Base-by-base conservation (phyloP, 2,888 invertebrate genomes). In the Parelbella ahira region DNA sequence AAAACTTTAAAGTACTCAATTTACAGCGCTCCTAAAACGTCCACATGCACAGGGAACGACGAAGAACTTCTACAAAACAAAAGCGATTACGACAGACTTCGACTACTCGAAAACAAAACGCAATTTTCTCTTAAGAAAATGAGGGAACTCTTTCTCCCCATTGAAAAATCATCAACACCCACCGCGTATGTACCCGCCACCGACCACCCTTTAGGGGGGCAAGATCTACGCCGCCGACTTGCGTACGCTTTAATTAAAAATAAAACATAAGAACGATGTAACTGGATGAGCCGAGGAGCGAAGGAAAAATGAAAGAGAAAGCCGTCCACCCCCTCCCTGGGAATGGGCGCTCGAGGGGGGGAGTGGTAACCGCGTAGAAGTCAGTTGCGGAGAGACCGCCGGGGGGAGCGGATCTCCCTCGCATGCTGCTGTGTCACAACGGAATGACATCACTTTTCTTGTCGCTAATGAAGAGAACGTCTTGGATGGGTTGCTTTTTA, bases 231-330 rank as follows among this genome's bases (percentile, higher is more conserved):
- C 83, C 76, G 80, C 69, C 86, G 81, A 86, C 86, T 87, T 87
- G 87, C 87, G 87, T 87, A 87, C 86, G 87, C 86, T 87, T 87
- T 87, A 87, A 87, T 87, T 87, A 87, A 87, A 87, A 87, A 87
- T 87, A 87, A 87, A 87, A 87, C 87, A 87, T 87, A 87, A 87
- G 87, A 87, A 87, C 86, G 84, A 86, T 87, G 87, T 87, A 87
- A 87, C 87, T 87, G 87, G 87, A 87, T 87, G 87, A 87, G 87
- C 84, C 77, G 83, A 84, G 82, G 84, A 86, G 86, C 79, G 86
- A 83, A 87, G 84, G 87, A 87, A 87, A 87, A 87, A 87, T 87
- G 87, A 86, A 87, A 87, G 87, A 87, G 87, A 87, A 86, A 87
- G 86, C 81, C 81, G 83, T 66, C 82, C 81, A 64, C 73, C 81